phyloP scores from a whole-genome alignment of 1,140 invertebrate species.

The silkworm (Bombyx mori) region DNA sequence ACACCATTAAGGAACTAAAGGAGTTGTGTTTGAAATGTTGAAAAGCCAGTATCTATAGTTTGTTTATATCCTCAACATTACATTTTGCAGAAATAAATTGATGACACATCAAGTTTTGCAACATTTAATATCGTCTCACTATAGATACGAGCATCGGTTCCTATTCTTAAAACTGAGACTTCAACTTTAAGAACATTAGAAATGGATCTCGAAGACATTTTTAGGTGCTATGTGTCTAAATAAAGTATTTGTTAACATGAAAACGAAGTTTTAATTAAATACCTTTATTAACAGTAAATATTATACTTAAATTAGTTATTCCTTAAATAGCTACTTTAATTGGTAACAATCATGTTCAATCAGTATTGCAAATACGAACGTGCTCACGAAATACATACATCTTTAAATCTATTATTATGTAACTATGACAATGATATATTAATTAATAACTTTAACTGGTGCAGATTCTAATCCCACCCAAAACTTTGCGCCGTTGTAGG shows the following conservation, averaged over 20 bases:
- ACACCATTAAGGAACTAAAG: too few relatives aligned
- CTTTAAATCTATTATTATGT: not conserved
- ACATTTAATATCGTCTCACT: constrained; percentile 6
- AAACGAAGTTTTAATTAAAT: not conserved
- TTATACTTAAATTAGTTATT: too few relatives aligned
- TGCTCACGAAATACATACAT: too few relatives aligned
- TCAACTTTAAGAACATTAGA: constrained; percentile 24
- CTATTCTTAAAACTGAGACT: constrained; percentile 23
- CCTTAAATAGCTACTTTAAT: too few relatives aligned
- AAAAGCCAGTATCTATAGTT: constrained; percentile 1
- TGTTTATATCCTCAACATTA: not conserved
- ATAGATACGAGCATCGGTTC: constrained; percentile 20
- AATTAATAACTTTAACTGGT: constrained; percentile 45
- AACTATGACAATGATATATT: constrained; percentile 15
- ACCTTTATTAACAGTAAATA: too few relatives aligned
- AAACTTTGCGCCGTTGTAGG: constrained; percentile 56
- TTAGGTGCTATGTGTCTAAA: constrained; percentile 56
- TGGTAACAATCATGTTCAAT: too few relatives aligned
- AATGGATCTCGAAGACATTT: constrained; percentile 51
- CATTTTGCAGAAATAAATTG: not conserved
- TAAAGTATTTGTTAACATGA: constrained; percentile 29
- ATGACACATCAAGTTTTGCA: not conserved
- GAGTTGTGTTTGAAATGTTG: too few relatives aligned
- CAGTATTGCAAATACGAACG: too few relatives aligned
- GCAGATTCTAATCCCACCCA: constrained; percentile 64